Conservation (phyloP, 2,888 invertebrate species). For the Parnassius orleans region DNA sequence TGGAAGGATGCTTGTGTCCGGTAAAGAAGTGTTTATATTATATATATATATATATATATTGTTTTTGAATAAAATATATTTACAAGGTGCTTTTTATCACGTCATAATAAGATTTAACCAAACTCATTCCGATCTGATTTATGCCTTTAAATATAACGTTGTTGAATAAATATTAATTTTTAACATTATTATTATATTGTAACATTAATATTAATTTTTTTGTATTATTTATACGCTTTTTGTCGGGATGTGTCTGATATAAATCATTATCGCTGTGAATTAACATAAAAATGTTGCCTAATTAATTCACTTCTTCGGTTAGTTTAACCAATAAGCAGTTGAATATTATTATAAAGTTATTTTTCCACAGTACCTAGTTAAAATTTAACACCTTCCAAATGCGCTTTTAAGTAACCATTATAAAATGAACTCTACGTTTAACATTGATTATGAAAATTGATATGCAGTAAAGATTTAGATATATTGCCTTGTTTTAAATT, state of each 20-base stretch:
- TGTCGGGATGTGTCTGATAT: conserved; percentile 25
- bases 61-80: too few relatives aligned
- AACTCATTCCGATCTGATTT: too few relatives aligned
- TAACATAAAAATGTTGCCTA: conserved; percentile 32
- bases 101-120: too few relatives aligned
- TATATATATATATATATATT: too few relatives aligned
- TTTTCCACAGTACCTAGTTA: conserved; percentile 42
- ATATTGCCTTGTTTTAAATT: conserved; percentile 32
- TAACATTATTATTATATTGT: conserved; percentile 23
- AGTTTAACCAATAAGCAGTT: conserved; percentile 39
- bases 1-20: too few relatives aligned
- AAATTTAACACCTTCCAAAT: conserved; percentile 40
- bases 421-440: conserved; percentile 24
- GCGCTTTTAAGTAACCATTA: conserved; percentile 31
- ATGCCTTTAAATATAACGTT: neutral
- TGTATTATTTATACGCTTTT: conserved; percentile 9
- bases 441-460: conserved; percentile 2
- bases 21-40: too few relatives aligned
- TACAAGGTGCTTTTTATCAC: too few relatives aligned
- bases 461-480: conserved; percentile 13
- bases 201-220: conserved; percentile 23
- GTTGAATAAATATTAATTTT: conserved; percentile 17
- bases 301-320: conserved; percentile 34
- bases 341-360: conserved; percentile 41
- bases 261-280: conserved; percentile 31